A percentile compares a stretch with the other conserved stretches of the same genome.
These are phyloP conservation scores for Neoaliturus tenellus DNA, from an alignment of 2,888 invertebrate species.

Conservation along the genomic window DNA sequence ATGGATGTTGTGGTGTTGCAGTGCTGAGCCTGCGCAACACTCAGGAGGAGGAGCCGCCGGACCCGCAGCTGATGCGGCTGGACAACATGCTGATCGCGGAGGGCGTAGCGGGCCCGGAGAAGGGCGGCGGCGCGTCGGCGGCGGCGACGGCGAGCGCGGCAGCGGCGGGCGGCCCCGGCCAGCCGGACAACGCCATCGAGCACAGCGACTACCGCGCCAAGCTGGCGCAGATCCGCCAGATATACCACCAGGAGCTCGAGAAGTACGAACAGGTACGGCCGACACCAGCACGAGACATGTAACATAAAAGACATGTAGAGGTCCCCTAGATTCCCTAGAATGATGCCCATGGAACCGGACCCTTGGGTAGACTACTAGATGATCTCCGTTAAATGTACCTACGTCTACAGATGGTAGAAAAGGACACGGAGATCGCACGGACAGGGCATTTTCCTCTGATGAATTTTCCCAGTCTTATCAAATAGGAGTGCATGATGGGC, in stretches of 20 bases:
- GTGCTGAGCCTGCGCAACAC: slow-evolving; percentile 96
- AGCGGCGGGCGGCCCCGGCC: slow-evolving; percentile 79
- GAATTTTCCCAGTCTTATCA: no score
- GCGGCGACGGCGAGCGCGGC: slow-evolving; percentile 94
- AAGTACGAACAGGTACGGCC: slow-evolving; percentile 94
- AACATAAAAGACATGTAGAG: no score
- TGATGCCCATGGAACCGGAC: no score
- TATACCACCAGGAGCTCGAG: slow-evolving; percentile 99
- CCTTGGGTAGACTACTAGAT: no score
- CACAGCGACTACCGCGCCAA: slow-evolving; percentile 99
- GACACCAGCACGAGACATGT: neutral
- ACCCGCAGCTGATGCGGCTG: slow-evolving; percentile 98
- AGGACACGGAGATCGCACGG: no score
- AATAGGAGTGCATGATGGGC: no score
- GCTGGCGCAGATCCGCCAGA: slow-evolving; percentile 98
- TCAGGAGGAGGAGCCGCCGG: slow-evolving; percentile 98
- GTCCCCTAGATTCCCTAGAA: no score
- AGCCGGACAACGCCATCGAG: slow-evolving; percentile 97
- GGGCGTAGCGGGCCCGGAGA: slow-evolving; percentile 97
- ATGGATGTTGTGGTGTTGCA: slow-evolving; percentile 72
- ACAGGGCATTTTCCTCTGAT: no score
- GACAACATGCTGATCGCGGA: slow-evolving; percentile 99
- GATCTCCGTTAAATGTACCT: no score
- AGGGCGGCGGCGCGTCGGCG: slow-evolving; percentile 91
- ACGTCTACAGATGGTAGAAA: no score